Conservation (phyloP, 2,888 invertebrate genomes). For the Himalopsyche kuldschensis region DNA sequence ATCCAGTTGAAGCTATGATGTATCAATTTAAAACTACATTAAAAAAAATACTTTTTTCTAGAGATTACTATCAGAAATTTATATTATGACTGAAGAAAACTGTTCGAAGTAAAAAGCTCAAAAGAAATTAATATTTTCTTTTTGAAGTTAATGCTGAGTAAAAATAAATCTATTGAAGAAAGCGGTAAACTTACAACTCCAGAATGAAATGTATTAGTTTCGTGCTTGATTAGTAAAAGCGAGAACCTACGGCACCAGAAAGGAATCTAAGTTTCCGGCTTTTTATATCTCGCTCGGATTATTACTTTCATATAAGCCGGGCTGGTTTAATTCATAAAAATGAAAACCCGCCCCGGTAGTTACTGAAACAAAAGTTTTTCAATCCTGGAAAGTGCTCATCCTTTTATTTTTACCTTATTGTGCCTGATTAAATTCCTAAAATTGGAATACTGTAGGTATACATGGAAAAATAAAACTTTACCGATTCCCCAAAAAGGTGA, state of each 20-base stretch:
- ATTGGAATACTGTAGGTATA: background rate
- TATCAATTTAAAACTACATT: too few relatives aligned
- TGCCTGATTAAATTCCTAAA: conserved; percentile 1
- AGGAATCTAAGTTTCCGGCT: background rate
- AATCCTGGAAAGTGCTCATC: background rate
- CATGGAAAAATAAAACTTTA: background rate
- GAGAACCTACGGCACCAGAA: background rate
- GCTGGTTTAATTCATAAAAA: background rate
- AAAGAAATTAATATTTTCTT: too few relatives aligned
- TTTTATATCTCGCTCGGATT: background rate
- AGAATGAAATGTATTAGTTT: background rate
- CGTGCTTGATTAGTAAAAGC: background rate
- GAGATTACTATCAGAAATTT: too few relatives aligned
- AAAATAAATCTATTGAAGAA: too few relatives aligned
- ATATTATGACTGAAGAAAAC: too few relatives aligned
- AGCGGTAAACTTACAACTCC: too few relatives aligned
- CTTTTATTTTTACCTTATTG: background rate
- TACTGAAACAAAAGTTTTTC: background rate
- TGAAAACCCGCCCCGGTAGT: background rate
- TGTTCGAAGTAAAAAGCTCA: too few relatives aligned
- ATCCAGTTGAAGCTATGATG: too few relatives aligned
- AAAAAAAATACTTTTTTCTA: too few relatives aligned
- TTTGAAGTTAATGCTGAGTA: too few relatives aligned
- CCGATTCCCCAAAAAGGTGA: background rate
- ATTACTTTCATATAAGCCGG: background rate